phyloP scores from a whole-genome alignment of 2,797 vertebrate genomes.

The Sebastes kiyomatsui region DNA sequence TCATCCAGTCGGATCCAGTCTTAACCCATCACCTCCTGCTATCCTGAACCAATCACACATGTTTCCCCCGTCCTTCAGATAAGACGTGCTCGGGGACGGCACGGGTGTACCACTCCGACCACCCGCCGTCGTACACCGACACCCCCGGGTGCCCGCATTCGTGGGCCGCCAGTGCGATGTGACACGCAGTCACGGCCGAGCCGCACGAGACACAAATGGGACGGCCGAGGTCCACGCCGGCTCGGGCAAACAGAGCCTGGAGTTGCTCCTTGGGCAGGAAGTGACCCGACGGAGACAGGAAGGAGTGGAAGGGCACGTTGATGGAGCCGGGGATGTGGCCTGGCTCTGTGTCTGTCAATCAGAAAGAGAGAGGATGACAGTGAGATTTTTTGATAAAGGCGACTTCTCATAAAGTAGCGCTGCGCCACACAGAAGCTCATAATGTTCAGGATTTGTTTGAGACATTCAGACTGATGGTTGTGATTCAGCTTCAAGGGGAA shows the following conservation, averaged over 20 bases:
- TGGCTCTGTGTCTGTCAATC: constrained; percentile 83
- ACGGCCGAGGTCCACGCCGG: constrained; percentile 84
- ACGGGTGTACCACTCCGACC: constrained; percentile 91
- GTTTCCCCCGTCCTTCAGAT: constrained; percentile 83
- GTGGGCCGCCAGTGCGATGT: constrained; percentile 88
- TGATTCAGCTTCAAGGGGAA: background rate
- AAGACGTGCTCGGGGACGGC: constrained; percentile 83
- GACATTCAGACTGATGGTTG: background rate
- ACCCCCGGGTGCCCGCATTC: constrained; percentile 87
- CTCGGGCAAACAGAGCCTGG: constrained; percentile 80
- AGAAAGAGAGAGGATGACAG: background rate
- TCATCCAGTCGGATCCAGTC: background rate
- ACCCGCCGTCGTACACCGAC: constrained; percentile 90
- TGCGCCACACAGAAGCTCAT: no score
- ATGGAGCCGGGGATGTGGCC: constrained; percentile 89
- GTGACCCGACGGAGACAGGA: constrained; percentile 85
- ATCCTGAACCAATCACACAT: constrained; percentile 36
- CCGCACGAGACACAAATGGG: constrained; percentile 87
- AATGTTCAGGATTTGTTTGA: no score
- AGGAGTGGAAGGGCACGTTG: constrained; percentile 88
- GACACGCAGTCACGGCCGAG: constrained; percentile 89
- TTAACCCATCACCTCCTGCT: no score
- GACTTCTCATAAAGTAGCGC: no score
- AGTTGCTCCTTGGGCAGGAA: constrained; percentile 86
- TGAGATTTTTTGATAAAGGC: no score